phyloP scores from a whole-genome alignment of 2,113 vertebrate genomes.

The Ardeotis arabs region DNA sequence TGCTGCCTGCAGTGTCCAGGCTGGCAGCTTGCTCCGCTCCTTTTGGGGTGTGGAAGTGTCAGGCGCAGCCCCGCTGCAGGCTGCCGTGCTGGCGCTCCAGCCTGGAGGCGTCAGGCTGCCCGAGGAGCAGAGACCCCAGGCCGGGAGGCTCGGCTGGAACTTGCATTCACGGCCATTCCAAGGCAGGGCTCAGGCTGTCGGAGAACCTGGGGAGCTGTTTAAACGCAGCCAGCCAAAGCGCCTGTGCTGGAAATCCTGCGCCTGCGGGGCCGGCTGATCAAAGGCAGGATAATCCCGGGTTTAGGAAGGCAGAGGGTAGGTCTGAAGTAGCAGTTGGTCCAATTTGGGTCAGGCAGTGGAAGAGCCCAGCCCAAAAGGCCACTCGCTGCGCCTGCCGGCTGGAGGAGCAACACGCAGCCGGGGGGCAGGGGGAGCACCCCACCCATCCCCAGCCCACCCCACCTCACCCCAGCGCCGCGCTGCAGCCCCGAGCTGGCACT shows the following conservation, averaged over 20 bases:
- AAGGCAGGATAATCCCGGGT: conserved; percentile 66
- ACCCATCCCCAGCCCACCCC: background rate
- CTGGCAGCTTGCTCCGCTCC: background rate
- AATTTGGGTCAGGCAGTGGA: conserved; percentile 64
- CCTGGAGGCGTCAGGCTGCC: fast-evolving
- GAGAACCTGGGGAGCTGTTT: conserved; percentile 56
- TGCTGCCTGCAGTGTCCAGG: background rate
- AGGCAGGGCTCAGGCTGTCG: background rate
- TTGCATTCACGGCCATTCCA: background rate
- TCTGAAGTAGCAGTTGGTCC: conserved; percentile 65
- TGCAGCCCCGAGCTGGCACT: background rate
- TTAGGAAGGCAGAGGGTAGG: conserved; percentile 63
- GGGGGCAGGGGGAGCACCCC: background rate
- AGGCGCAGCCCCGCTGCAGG: background rate
- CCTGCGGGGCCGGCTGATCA: conserved; percentile 62
- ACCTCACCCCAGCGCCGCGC: fast-evolving
- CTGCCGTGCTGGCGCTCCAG: background rate
- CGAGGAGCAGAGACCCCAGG: background rate
- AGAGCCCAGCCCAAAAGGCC: conserved; percentile 44
- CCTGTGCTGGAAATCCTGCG: conserved; percentile 64
- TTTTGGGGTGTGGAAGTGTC: background rate
- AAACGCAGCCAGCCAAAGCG: conserved; percentile 52
- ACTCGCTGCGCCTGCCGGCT: background rate
- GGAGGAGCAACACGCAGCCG: background rate
- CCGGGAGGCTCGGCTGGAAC: background rate